Conservation (phyloP, 2,113 vertebrate species). For the Semnornis frantzii region DNA sequence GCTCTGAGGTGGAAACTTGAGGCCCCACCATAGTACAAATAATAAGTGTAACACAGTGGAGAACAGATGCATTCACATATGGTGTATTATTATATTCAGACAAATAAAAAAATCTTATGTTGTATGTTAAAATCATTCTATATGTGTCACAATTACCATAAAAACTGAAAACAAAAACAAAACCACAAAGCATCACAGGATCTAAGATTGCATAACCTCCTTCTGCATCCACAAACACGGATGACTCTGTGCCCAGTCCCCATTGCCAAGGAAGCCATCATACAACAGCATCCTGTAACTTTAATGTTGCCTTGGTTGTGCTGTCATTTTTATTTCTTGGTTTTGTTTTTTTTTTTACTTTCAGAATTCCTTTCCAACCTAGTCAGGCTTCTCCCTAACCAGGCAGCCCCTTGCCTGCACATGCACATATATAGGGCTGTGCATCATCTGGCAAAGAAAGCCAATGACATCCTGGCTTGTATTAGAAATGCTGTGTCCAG, state of each 20-base stretch:
- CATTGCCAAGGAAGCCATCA: background rate
- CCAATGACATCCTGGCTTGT: too few relatives aligned
- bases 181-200: background rate
- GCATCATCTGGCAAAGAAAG: background rate
- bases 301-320: background rate
- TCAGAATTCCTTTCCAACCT: background rate
- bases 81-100: conserved; percentile 64
- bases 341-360: background rate
- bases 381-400: background rate
- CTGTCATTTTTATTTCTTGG: background rate
- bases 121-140: conserved; percentile 57
- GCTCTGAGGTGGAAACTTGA: conserved; percentile 68
- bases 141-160: conserved; percentile 32
- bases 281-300: background rate
- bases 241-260: background rate
- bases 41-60: conserved; percentile 61
- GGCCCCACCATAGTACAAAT: conserved; percentile 57
- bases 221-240: background rate
- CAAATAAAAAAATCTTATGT: conserved; percentile 67
- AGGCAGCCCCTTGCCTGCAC: background rate
- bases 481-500: too few relatives aligned
- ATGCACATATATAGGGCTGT: background rate
- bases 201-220: background rate
- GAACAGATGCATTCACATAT: conserved; percentile 69
- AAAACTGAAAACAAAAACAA: conserved; percentile 59